Base-by-base conservation (phyloP, 2,113 vertebrate species). In the Anseranas semipalmata region DNA sequence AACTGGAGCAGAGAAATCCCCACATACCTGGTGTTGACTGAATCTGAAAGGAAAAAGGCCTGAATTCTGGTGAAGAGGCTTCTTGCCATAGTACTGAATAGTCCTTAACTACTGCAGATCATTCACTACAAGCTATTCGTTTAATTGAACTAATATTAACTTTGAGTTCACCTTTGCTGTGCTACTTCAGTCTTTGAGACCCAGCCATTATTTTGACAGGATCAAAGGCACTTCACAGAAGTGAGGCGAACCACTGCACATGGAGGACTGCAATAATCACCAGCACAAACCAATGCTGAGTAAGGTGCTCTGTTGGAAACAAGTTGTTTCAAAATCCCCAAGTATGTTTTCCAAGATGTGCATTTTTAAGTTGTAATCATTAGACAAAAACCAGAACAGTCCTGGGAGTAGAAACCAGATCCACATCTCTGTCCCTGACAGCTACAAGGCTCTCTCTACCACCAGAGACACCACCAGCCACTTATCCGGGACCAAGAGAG, bases 231-330 rank as follows among this genome's bases (percentile, higher is more conserved):
- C n/a, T 77, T 73, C 27, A 1, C 35, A 50, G 72, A 20, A 52
- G 35, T 18, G 15, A 76, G 30, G 41, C 9, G 43, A 81, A 43
- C 7, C 60, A 3, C 19, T 59, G 10, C 37, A 19, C 10, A 1
- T 0, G 9, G 35, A 77, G 59, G 13, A 22, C 59, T 70, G 72
- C 68, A 63, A 35, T 2, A 20, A 60, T 4, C 56, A 53, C 9
- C 46, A 53, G 33, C n/a, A 80, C 48, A 81, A 81, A 77, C 39
- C 0, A 7, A 35, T 20, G 18, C n/a, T 0, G 0, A 28, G 14
- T 43, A 60, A 74, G 28, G 14, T 45, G 48, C 9, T 63, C 39
- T 13, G 22, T 30, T 25, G 50, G 37, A 72, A 45, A 85, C 0
- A 0, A 72, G 28, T 32, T 35, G 12, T 55, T 48, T 39, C 50